Conservation (phyloP, 2,797 vertebrate species). For the Hypotaenidia okinawae region DNA sequence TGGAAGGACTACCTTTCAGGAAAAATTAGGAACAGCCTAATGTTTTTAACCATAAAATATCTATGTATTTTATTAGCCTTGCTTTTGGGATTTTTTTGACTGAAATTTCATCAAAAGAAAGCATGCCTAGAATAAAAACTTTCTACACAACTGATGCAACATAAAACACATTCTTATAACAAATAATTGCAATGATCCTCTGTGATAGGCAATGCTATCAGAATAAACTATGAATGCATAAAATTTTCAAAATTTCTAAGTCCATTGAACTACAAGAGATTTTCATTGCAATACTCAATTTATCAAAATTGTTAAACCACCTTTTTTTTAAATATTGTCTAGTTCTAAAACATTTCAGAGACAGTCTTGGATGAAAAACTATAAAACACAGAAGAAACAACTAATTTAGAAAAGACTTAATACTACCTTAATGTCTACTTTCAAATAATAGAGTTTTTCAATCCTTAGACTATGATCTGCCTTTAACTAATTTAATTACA, state of each 20-base stretch:
- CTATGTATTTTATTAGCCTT: not conserved
- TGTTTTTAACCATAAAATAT: not conserved
- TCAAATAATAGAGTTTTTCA: not conserved
- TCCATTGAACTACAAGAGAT: not conserved
- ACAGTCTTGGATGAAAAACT: not conserved
- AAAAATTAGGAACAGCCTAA: not conserved
- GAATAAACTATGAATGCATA: not conserved
- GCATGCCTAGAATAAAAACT: not conserved
- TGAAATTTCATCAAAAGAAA: not conserved
- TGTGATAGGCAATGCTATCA: not conserved
- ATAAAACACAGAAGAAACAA: not conserved
- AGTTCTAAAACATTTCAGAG: not conserved
- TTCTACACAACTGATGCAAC: not conserved
- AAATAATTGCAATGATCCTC: not conserved
- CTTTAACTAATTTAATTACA: not conserved
- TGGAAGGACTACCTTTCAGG: not conserved
- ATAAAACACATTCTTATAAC: not conserved
- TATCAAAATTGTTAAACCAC: not conserved
- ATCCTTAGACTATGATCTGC: not conserved
- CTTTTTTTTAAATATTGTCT: not conserved
- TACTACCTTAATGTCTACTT: not conserved
- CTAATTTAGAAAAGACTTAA: not conserved
- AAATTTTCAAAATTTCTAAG: not conserved
- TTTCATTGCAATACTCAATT: not conserved
- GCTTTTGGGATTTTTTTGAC: not conserved